Conservation (phyloP, 2,888 invertebrate genomes). For the Stictocephala bisonia region DNA sequence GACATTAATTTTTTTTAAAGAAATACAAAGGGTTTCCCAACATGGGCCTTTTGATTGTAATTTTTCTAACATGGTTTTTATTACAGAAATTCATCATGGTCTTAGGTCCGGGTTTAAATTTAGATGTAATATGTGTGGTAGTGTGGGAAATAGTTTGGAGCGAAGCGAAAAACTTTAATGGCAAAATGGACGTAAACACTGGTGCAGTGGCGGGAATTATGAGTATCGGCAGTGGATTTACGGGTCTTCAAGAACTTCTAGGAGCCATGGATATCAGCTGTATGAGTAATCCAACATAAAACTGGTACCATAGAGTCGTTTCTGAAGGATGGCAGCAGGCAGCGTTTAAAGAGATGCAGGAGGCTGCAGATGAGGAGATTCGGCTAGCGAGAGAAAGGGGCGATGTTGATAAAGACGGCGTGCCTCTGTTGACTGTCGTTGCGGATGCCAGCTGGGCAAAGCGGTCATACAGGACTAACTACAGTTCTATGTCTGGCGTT, state of each 20-base stretch:
- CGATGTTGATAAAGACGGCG: conserved; percentile 54
- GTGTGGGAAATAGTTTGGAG: conserved; percentile 10
- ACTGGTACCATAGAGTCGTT: background rate
- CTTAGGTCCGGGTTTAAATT: conserved; percentile 9
- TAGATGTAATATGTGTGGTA: conserved; percentile 13
- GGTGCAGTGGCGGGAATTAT: conserved; percentile 23
- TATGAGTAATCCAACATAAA: conserved; percentile 1
- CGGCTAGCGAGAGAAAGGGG: conserved; percentile 54
- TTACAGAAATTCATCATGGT: background rate
- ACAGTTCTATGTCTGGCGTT: conserved; percentile 50
- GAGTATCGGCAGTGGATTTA: conserved; percentile 7
- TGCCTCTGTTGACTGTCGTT: conserved; percentile 57
- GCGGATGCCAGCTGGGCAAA: conserved; percentile 59
- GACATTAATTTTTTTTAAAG: background rate
- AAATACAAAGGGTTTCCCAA: background rate
- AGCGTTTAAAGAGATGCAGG: conserved; percentile 26
- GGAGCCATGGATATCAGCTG: conserved; percentile 12
- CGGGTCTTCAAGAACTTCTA: background rate
- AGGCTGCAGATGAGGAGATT: conserved; percentile 28
- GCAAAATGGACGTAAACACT: conserved; percentile 13
- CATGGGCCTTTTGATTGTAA: conserved; percentile 4
- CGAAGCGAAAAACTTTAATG: background rate
- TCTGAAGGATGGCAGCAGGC: conserved; percentile 30
- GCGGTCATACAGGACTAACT: conserved; percentile 55
- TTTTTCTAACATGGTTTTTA: conserved; percentile 3